Evolutionary conservation across 2,797 vertebrate genomes (phyloP), one percentile per base, ranked within the genome.

Genomic region (Siniperca undulata): DNA sequence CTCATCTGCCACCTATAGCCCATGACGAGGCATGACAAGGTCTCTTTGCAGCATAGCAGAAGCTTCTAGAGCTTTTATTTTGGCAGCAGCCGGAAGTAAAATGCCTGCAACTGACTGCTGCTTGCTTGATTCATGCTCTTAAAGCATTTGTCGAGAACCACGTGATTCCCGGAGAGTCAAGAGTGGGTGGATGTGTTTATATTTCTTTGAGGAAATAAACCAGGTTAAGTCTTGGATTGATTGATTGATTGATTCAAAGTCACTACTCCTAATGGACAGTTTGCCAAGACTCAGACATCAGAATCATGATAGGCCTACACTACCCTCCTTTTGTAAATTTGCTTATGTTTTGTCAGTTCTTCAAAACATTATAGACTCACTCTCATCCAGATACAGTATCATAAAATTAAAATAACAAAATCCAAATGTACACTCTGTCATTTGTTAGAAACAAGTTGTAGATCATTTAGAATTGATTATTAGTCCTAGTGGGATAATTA

Each of bases 11-110:
- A 12, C 14, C 70, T 73, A 4, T 3, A 30, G 70, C n/a, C 5
- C 61, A 44, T 0, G 2, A 24, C 0, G n/a, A 50, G 22, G 11
- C 24, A 83, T 36, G 24, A 6, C 62, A 34, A 11, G 20, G 14
- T 52, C 22, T 19, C 38, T 16, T 53, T 61, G n/a, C 7, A 3
- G 17, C n/a, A 16, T 19, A 58, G 16, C 34, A 20, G 13, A 60
- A 0, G 20, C 30, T 24, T 22, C 4, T 1, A n/a, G 4, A 40
- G 42, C 50, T 83, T 87, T 89, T 80, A 90, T 77, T 88, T 80
- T 65, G 82, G 3, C 78, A 61, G 22, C 7, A 53, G 9, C 3
- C 0, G 30, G 70, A 87, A 76, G 50, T 68, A 0, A 12, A 60
- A 4, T 0, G 2, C 13, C 3, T 77, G 10, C 13, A 0, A 8